Evolutionary conservation across 2,797 vertebrate genomes (phyloP), one percentile per base, ranked within the genome.

Genomic region (Peromyscus nudipes): DNA sequence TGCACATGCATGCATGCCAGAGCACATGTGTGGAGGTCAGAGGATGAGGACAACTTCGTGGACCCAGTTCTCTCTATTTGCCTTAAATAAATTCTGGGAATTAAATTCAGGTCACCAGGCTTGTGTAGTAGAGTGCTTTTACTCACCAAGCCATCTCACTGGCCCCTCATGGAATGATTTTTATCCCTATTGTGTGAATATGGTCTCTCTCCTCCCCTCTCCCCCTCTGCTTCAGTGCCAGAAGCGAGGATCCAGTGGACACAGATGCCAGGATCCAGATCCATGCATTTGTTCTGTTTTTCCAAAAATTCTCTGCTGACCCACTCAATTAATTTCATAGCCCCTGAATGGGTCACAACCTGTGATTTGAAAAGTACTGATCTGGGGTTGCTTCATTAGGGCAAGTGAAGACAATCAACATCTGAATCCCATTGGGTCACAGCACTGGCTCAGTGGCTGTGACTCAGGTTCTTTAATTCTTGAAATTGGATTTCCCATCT

Each of bases 371-470:
- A 91, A 89, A 95, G 71, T 76, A 19, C 67, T 31, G 40, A 76
- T 87, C 79, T 84, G 73, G 96, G 93, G 81, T 96, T 81, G 71
- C 88, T 92, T 57, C 52, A 83, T 86, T 71, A 96, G 76, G 95
- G 96, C 96, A 92, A 92, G 92, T 82, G 84, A 96, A 97, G 86
- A 89, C 83, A 87, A 83, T 97, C 94, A 95, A 64, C 62, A 62
- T n/a, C 80, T 92, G 67, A 84, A 93, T 95, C 94, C 82, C 62
- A 83, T 60, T 65, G 62, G 91, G 95, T 85, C 95, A 27, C 62
- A 77, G 71, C 49, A 65, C 49, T 37, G 34, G 19, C 89, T 84
- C 73, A 4, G 77, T 79, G 62, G 4, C 52, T 90, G 29, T 37
- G 91, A 46, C 73, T 90, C n/a, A 69, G 84, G 49, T 16, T 89